Base-by-base conservation (phyloP, 2,888 invertebrate genomes). In the Agonopterix alstromeriana region DNA sequence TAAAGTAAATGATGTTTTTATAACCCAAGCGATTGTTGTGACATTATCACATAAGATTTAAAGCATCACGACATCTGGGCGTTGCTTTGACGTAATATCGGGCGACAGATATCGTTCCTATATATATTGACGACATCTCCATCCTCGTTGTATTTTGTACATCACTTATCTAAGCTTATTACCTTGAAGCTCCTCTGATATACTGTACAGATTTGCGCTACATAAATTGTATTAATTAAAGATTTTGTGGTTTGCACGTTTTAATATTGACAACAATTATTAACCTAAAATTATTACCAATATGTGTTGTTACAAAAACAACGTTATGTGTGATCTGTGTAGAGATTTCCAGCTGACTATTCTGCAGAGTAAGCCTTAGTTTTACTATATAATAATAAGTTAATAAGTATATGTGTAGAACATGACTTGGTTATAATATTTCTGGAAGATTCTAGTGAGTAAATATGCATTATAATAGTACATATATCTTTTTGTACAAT, bases 11-110 rank as follows among this genome's bases (percentile, higher is more conserved):
- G 57, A 61, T 68, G 64, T 70, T 73, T 67, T 70, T 73, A 70
- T 66, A 69, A 65, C 67, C 61, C 53, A 63, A 70, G 62, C 70
- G 64, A 77, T 77, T 80, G 73, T 80, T 74, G 61, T 74, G 73
- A 62, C 71, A 70, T 70, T 85, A 84, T 85, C 83, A 64, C 58
- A 57, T 58, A 69, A 81, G 79, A 85, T 83, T 83, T 75, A 75
- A 80, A 72, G 68, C 75, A 80, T 77, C 80, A 70, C 73, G 73
- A 72, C 81, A 77, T 76, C 83, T 75, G 86, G 85, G 82, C 85
- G 85, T 82, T 83, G 69, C 82, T 85, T 81, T 88, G 88, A 88
- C 88, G 88, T 87, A 85, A 83, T 68, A 77, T 81, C 80, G 77
- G 72, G 68, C 67, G 80, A 79, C 67, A 73, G 86, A 80, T 88